A percentile compares a stretch with the other conserved stretches of the same genome.
Conservation (phyloP, 2,797 vertebrate genomes). For the Spinus pinus region DNA sequence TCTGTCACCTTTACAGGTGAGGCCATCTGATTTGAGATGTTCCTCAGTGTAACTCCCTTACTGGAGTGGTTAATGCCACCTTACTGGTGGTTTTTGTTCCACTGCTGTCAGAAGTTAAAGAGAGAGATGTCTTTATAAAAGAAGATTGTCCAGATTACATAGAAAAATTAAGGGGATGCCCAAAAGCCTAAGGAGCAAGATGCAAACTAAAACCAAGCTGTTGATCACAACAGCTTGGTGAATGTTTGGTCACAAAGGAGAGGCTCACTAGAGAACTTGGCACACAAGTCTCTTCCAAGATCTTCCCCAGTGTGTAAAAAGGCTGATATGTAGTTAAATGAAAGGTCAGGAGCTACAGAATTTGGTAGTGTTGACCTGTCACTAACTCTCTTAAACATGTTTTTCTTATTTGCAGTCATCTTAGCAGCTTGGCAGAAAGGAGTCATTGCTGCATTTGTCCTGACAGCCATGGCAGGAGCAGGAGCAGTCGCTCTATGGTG, state of each 20-base stretch:
- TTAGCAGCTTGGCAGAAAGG: constrained; percentile 77
- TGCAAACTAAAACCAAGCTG: background rate
- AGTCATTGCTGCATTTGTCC: constrained; percentile 63
- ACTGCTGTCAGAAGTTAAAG: background rate
- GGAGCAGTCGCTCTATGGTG: constrained; percentile 1
- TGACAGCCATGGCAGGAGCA: constrained; percentile 21
- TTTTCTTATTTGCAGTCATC: constrained; percentile 64
- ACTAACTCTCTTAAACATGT: background rate
- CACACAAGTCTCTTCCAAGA: background rate
- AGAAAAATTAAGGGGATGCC: background rate
- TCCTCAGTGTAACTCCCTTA: background rate
- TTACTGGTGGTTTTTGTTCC: background rate
- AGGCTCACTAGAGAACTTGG: background rate
- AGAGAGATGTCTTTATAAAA: background rate
- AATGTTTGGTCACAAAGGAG: background rate
- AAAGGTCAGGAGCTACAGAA: background rate
- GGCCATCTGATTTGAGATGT: background rate
- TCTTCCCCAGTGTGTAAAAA: background rate
- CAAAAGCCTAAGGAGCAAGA: background rate
- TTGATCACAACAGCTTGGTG: background rate
- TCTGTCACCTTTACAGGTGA: background rate
- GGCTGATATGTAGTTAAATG: background rate
- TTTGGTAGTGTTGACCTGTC: background rate
- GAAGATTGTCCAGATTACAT: background rate
- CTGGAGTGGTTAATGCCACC: background rate